Evolutionary conservation across 1,140 invertebrate genomes (phyloP), one percentile per base, ranked within the genome.

Genomic region (Drosophila parvula): DNA sequence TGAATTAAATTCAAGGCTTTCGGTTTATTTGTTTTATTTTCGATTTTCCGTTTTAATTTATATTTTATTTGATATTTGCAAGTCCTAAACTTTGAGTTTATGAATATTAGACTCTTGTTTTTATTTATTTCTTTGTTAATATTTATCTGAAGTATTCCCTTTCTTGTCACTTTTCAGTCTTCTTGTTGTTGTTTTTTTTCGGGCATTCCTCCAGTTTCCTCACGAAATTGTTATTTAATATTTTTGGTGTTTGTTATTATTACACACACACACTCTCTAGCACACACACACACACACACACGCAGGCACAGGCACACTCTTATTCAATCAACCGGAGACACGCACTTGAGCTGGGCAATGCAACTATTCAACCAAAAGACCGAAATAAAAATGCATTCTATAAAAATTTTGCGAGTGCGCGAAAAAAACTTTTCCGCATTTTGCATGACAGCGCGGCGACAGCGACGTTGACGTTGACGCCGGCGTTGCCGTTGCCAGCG

Each of bases 331-430:
- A 61, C 63, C 74, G 65, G 58, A 56, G 60, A 56, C 74, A 77
- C 74, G 74, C 74, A 77, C 74, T 68, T 77, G 74, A 78, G 75
- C 75, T 62, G 79, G 76, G 79, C 83, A 83, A 82, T 86, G 83
- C 83, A 86, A 86, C 83, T 86, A 86, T 86, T 86, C 83, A 86
- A 86, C 83, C 83, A 86, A 86, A 86, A 86, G 83, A 86, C 83
- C 83, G 84, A 86, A 86, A 86, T 86, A 86, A 86, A 86, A 86
- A 86, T 86, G 83, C 83, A 86, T 86, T 86, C 83, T 86, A 86
- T 85, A 86, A 86, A 86, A 86, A 88, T 86, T 86, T 86, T 80
- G 83, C 84, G 84, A 88, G 84, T 88, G 83, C 84, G 80, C 83
- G 83, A 88, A 89, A 88, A 86, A 88, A 89, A 85, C 70, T 86